Evolutionary conservation across 2,888 invertebrate species (phyloP).

Genomic region (Noctua comes): DNA sequence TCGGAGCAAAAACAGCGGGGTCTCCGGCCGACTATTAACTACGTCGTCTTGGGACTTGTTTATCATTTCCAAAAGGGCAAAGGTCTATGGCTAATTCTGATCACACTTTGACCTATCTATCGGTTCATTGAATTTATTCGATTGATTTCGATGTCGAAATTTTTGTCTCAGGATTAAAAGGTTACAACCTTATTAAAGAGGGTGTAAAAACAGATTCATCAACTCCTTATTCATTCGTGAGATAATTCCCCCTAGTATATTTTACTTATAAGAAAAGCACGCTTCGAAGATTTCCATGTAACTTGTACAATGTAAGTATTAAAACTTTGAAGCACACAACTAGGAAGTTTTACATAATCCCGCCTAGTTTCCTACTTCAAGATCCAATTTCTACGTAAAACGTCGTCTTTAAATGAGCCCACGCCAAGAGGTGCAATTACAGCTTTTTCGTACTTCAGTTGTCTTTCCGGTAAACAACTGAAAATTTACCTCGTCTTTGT

Average conservation of each 20-base stretch:
- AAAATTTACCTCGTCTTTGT: constrained; percentile 9
- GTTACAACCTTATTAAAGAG: neutral
- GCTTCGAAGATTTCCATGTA: neutral
- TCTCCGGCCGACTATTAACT: neutral
- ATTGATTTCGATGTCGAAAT: constrained; percentile 16
- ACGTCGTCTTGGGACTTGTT: constrained; percentile 6
- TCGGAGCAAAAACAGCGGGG: constrained; percentile 4
- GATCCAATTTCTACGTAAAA: constrained; percentile 15
- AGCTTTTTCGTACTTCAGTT: constrained; percentile 26
- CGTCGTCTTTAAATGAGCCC: neutral
- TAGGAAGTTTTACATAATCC: neutral
- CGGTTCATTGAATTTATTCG: constrained; percentile 17
- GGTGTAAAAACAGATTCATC: neutral
- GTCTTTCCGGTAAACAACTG: constrained; percentile 30
- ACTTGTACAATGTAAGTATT: neutral
- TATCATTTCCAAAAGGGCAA: constrained; percentile 28
- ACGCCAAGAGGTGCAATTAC: constrained; percentile 26
- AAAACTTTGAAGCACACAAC: constrained; percentile 8
- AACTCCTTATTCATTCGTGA: neutral
- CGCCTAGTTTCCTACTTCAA: neutral
- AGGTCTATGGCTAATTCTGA: constrained; percentile 1
- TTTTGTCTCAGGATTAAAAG: neutral
- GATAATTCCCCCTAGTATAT: neutral
- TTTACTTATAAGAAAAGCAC: neutral
- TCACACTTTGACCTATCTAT: constrained; percentile 15